Evolutionary conservation across 2,113 vertebrate species (phyloP), one percentile per base, ranked within the genome.

Genomic region (Mus spicilegus): DNA sequence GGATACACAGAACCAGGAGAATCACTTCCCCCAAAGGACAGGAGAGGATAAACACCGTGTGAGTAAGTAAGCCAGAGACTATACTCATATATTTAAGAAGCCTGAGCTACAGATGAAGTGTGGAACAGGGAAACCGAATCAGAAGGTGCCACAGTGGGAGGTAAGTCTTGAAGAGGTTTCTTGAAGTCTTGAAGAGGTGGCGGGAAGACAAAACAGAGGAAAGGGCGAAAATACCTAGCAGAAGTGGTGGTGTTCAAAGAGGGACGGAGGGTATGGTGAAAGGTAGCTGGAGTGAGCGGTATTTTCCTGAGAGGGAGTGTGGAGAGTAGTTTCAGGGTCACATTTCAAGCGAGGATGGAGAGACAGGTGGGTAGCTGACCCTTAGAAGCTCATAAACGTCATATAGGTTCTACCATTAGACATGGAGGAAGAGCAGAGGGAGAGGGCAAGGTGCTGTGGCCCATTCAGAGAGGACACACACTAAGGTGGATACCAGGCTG

Each of bases 1-100:
- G 28, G 14, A 51, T 4, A 10, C 2, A 77, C 33, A 56, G 36
- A 87, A 61, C 49, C 46, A 92, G 67, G 69, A 67, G 75, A 93
- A 75, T 76, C 30, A 2, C 12, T 75, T 67, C 11, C 96, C 95
- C 95, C 95, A 69, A 69, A 78, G 75, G 93, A 92, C 30, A 81
- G 0, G 30, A 69, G 22, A 54, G 14, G 76, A 69, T 73, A 93
- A 95, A 93, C 73, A 92, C 12, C 36, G 26, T 39, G 20, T 67
- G 54, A 91, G 69, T 49, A 54, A 91, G 69, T 42, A 87, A 95
- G 24, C 17, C 3, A 2, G 12, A 86, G 75, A 82, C 12, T 73
- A 16, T 24, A 2, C 11, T 77, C 67, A 46, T 73, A 61, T 91
- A 73, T 93, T 80, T 86, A 93, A 17, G 84, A 90, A 95, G 39